Evolutionary conservation across 2,797 vertebrate genomes (phyloP), one percentile per base, ranked within the genome.

Genomic region (Strix occidentalis): DNA sequence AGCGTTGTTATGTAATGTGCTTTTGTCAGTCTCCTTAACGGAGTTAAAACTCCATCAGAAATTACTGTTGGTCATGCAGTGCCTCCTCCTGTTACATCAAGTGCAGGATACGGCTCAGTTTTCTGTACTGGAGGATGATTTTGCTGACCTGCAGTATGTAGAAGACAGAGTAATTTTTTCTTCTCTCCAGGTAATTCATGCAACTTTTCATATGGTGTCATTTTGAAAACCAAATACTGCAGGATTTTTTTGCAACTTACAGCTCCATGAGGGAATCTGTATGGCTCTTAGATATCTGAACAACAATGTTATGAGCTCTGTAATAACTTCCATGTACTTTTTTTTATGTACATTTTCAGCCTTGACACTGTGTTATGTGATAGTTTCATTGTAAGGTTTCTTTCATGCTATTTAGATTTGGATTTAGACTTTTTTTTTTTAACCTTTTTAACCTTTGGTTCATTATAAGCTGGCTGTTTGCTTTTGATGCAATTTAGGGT

Each of bases 311-410:
- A 13, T 5, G 35, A 75, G 31, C 45, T 81, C 24, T 0, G 0
- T 17, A n/a, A 26, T 48, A 50, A 24, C 37, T 48, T 53, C 19
- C 11, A 5, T 13, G 12, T 43, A 24, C 12, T 51, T 11, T 11
- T 29, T 37, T 37, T 23, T 48, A 9, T 21, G 10, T 51, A 10
- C 2, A 0, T 25, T 63, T 80, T 54, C 33, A 33, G 31, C 31
- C 18, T 45, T 48, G 64, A 17, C 5, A 1, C 25, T 18, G 31
- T 28, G 23, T 39, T 15, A 48, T 0, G 0, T 17, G 23, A 29
- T 45, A 33, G 43, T 51, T 75, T 51, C 11, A 37, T 31, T 48
- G 43, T 28, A 58, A 71, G 24, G 19, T 25, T 63, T 39, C 43
- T 84, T 53, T 39, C 14, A n/a, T 2, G 0, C 57, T 51, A 10